Evolutionary conservation across 2,888 invertebrate species (phyloP), one percentile per base, ranked within the genome.

Genomic region (Mystacides longicornis): DNA sequence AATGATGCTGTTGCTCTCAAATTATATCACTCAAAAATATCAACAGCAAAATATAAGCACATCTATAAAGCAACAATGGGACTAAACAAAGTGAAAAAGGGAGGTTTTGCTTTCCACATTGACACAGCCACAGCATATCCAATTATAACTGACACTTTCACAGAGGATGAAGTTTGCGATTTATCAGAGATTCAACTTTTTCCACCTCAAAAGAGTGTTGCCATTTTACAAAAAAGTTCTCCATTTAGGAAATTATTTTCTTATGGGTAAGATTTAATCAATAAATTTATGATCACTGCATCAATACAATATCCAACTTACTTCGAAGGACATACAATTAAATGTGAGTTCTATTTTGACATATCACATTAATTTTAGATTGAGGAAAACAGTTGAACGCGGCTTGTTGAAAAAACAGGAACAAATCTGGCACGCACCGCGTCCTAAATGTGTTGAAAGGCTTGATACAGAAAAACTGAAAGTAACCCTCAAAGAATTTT

Each of bases 101-200:
- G 86, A 2, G 83, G 81, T 2, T 87, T 82, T 65, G 87, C 87
- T 0, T 86, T 83, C 67, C 83, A 86, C 64, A 78, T 84, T 3
- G 86, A 87, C 67, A 80, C 79, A 1, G 79, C 81, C 0, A 78
- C 79, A 0, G 86, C 82, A 1, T 87, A 87, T 67, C 81, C 82
- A 59, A 79, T 86, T 21, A 85, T 87, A 65, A 74, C 74, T 51
- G 76, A 77, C 21, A 81, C 80, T 0, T 87, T 85, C 64, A 75
- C 71, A 0, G 85, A 86, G 64, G 73, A 79, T 49, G 80, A 84
- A 66, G 80, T 86, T 52, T 87, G 87, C 62, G 86, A 86, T 58
- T 70, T 83, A 1, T 77, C 79, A 1, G 83, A 86, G 67, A 75
- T 86, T 9, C 74, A 75, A 59, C 69, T 85, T 67, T 81, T 80